Evolutionary conservation across 37 sponge, comb jelly and placozoan genomes (phyloP).

Genomic region (Oopsacas minuta): DNA sequence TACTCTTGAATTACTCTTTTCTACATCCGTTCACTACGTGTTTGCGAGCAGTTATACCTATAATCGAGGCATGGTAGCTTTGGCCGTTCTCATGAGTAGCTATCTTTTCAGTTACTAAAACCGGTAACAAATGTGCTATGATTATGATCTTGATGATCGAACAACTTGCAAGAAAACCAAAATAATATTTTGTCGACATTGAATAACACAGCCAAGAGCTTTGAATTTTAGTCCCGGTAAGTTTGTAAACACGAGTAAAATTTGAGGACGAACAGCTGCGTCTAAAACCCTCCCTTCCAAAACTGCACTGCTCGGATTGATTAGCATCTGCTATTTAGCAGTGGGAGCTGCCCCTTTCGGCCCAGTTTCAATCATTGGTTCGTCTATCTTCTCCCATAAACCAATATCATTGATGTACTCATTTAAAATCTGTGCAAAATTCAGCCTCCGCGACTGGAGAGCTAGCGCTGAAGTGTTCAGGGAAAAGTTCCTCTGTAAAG

Average conservation of each 20-base stretch:
- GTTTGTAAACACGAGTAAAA: constrained; percentile 15
- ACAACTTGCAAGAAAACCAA: constrained; percentile 7
- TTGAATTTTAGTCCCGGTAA: neutral
- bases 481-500: neutral
- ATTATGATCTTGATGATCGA: neutral
- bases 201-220: constrained; percentile 7
- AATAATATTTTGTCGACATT: constrained; percentile 3
- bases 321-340: constrained; percentile 11
- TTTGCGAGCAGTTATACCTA: constrained; percentile 2
- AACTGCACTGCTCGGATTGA: constrained; percentile 8
- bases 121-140: constrained; percentile 14
- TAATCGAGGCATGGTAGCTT: constrained; percentile 5
- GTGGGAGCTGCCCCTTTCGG: neutral
- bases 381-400: neutral
- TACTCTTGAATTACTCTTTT: neutral
- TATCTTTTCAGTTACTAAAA: constrained; percentile 14
- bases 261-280: neutral
- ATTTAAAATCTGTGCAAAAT: neutral
- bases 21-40: neutral
- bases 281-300: neutral
- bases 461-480: constrained; percentile 9
- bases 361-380: neutral
- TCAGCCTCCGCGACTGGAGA: constrained; percentile 2
- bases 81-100: constrained; percentile 15
- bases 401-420: constrained; percentile 10